Evolutionary conservation across 2,888 invertebrate genomes (phyloP), one percentile per base, ranked within the genome.

Genomic region (Carcina quercana): DNA sequence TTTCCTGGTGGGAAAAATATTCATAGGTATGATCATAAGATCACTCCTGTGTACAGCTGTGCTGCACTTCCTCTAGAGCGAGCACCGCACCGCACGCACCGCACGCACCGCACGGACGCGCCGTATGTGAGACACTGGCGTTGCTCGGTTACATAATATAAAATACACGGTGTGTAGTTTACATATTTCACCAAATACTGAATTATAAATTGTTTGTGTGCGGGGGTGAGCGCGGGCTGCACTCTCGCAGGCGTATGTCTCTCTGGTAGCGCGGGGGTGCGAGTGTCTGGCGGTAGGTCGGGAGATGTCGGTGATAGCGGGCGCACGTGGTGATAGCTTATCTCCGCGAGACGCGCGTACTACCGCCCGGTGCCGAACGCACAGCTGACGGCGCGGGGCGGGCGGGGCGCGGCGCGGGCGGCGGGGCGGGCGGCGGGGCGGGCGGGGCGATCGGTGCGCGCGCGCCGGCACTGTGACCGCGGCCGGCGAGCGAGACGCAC

Each of bases 381-480:
- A 50, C 56, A 50, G 56, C 45, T 44, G 55, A 58, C 57, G 55
- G 49, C 35, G 35, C 35, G 30, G 58, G 53, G 48, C 34, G 37
- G 34, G 29, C 34, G 41, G 31, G 21, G 30, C 24, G 5, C 25
- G 21, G 29, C 5, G 26, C 28, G 17, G n/a, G n/a, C n/a, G n/a
- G n/a, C n/a, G n/a, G 37, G 27, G 43, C 29, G 35, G 34, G 35
- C 30, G 43, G 32, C 42, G 32, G 45, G 38, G 48, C 43, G 46
- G 47, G 40, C 41, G 32, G 45, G 42, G 43, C 44, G 31, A 49
- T 47, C 49, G 40, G 28, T 8, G 41, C 38, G 44, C 43, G 35
- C 41, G 35, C 32, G 38, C 37, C 37, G 26, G 34, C 25, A 32
- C 19, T 12, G 36, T 34, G 30, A 34, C 17, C 15, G 30, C 30